Base-by-base conservation (phyloP, 2,888 invertebrate genomes). In the Epirrhoe alternata region DNA sequence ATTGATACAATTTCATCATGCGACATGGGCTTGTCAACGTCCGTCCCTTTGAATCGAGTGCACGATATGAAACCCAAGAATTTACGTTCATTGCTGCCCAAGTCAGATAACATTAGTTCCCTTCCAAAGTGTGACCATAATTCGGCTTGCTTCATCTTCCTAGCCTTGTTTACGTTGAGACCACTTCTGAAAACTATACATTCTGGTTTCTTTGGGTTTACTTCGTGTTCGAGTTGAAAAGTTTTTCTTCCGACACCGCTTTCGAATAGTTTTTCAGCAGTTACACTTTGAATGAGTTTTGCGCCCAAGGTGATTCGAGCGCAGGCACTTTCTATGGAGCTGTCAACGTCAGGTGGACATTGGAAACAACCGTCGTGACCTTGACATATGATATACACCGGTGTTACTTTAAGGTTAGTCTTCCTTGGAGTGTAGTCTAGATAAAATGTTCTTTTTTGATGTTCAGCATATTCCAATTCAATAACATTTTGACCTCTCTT, bases 41-140 rank as follows among this genome's bases (percentile, higher is more conserved):
- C 94, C 31, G 90, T 94, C 5, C 96, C 96, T 77, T 95, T 93
- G 86, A 97, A 98, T 77, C 95, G 94, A 0, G 98, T 98, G 85
- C 97, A 98, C 0, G 97, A 97, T 73, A 98, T 94, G 82, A 99
- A 98, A 0, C 96, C 98, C 64, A 98, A 94, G 92, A 97, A 98
- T 86, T 99, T 99, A 73, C 96, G 94, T 74, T 96, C 94, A 71
- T 95, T 94, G 74, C 93, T 94, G 57, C 95, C 95, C 58, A 95
- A 81, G 49, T 93, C 87, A 0, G 96, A 96, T 62, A 95, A 94
- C 94, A 98, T 96, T 52, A 99, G 91, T 88, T 98, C 98, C 72
- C 96, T 94, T 0, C 97, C 98, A 84, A 98, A 95, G 82, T 96
- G 91, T 74, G 96, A 94, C 98, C 98, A 99, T 56, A 99, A 87